phyloP scores from a whole-genome alignment of 2,797 vertebrate genomes.

The Myotis daubentonii region DNA sequence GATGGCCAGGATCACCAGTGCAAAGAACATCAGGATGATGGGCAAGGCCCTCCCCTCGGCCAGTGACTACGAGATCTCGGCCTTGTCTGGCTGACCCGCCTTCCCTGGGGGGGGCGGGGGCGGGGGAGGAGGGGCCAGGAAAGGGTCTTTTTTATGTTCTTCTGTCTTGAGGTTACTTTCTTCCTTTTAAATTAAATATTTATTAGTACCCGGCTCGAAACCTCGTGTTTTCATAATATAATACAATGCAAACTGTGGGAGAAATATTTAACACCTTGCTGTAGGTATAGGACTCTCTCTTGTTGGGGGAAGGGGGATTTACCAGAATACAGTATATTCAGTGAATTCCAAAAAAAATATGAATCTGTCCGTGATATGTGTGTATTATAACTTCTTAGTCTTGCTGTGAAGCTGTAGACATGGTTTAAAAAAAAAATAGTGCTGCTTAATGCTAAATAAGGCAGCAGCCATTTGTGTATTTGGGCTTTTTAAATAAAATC shows the following conservation, averaged over 20 bases:
- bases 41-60: conserved; percentile 89
- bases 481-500: conserved; percentile 74
- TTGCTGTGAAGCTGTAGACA: conserved; percentile 80
- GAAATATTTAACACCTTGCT: conserved; percentile 71
- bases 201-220: conserved; percentile 83
- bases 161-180: conserved; percentile 38
- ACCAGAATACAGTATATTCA: conserved; percentile 79
- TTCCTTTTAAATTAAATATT: conserved; percentile 84
- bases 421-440: conserved; percentile 82
- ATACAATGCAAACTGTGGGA: conserved; percentile 79
- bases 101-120: neutral
- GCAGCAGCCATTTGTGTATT: conserved; percentile 56
- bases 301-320: conserved; percentile 54
- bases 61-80: conserved; percentile 96
- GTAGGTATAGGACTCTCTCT: conserved; percentile 72
- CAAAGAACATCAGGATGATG: conserved; percentile 93
- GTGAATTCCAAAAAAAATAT: conserved; percentile 65
- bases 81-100: conserved; percentile 89
- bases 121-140: too few relatives aligned
- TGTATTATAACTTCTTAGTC: conserved; percentile 80
- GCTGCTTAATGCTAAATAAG: conserved; percentile 74
- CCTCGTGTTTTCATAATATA: conserved; percentile 82
- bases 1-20: conserved; percentile 92
- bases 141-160: conserved; percentile 70
- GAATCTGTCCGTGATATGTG: conserved; percentile 80